Evolutionary conservation across 1,140 invertebrate species (phyloP), one percentile per base, ranked within the genome.

Genomic region (Drosophila aff.): DNA sequence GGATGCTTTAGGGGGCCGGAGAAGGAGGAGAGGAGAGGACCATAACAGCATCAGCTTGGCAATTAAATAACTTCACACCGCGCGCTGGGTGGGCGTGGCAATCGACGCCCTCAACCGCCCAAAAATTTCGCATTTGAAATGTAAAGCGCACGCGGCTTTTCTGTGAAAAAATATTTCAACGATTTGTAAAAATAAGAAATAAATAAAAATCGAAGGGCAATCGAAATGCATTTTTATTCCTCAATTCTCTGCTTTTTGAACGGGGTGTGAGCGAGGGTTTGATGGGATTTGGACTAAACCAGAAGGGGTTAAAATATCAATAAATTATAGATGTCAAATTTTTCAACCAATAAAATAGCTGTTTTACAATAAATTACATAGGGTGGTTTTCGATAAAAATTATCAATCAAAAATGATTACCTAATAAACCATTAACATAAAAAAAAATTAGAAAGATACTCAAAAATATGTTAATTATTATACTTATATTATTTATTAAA

Each of bases 51-150:
- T 61, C 52, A 55, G 77, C 81, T 64, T 66, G 59, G 77, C 85
- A 91, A 91, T 89, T 85, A 89, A 89, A 90, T 81, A 79, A 89
- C 81, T 89, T 89, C 81, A 90, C 84, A 81, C 85, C 79, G 76
- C 63, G 63, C 75, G 53, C 47, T 68, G 55, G 62, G 77, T 65
- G 79, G 91, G 91, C 91, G 91, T 82, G 61, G 50, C 71, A 15
- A 46, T 16, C 7, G 16, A 52, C 69, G 74, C 80, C 71, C 71
- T 33, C 79, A 53, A 52, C 31, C 71, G 71, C 71, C 71, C 71
- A n/a, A 59, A 73, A 73, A 73, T 73, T 46, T 74, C 61, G 47
- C 82, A 76, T 72, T 86, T 79, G 44, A 80, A 71, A 73, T 76
- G 65, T 71, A 71, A 80, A 91, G 78, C 82, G 80, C 85, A 84